Evolutionary conservation across 1,140 invertebrate species (phyloP), one percentile per base, ranked within the genome.

Genomic region (Whitmania pigra): DNA sequence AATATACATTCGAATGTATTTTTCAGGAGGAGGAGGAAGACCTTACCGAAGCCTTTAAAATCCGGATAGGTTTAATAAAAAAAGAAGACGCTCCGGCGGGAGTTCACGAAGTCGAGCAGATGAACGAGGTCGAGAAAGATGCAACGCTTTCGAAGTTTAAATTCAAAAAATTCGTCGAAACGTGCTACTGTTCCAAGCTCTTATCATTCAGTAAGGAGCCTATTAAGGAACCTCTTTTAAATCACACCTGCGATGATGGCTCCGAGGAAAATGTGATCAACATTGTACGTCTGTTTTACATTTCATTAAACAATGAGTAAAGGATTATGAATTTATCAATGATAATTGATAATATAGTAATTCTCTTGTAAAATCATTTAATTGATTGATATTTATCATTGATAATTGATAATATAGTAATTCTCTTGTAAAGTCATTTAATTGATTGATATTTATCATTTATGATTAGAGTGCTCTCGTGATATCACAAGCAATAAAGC

Each of bases 21-120:
- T 5, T 49, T 49, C 9, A 70, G 69, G 69, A 70, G 15, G 69
- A 70, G 25, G 69, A 70, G 69, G 69, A 70, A 53, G 69, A 53
- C 43, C 43, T 70, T 36, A 70, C 69, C 11, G 69, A 70, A 53
- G 69, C 69, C 31, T 70, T 70, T 54, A 70, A 70, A 53, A 25
- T 20, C 22, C 5, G 69, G 53, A 49, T 70, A 25, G 69, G 69
- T 53, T 13, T 63, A 13, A 63, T 25, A 22, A 63, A 63, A 20
- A 63, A 22, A 63, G 57, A 63, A 15, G 53, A 70, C 49, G 25
- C 5, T 25, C 11, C 11, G 0, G 9, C 22, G 1, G 57, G 29
- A 3, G 22, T 18, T 18, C 22, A 63, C 57, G 67, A 68, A 43
- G 36, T 68, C 9, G 69, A 53, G n/a, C 17, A 27, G 20, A 36